phyloP scores from a whole-genome alignment of 2,797 vertebrate genomes.

The Muscicapa comitata region DNA sequence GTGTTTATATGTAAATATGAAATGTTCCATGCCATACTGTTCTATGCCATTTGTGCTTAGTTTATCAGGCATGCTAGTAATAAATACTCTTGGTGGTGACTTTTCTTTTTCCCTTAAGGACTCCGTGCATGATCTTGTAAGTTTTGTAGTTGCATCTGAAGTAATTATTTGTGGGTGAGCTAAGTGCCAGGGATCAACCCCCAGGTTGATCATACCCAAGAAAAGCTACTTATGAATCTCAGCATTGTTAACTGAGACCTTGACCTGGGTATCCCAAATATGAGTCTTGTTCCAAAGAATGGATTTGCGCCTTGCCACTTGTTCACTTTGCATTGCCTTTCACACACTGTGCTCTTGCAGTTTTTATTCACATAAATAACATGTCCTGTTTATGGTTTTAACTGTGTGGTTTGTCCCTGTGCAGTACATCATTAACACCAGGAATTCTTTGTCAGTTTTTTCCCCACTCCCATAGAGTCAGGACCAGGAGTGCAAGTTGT shows the following conservation, averaged over 20 bases:
- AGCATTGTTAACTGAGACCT: background rate
- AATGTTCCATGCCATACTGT: background rate
- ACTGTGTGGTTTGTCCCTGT: background rate
- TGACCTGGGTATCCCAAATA: background rate
- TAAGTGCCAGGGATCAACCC: background rate
- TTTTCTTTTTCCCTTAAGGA: background rate
- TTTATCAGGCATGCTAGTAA: background rate
- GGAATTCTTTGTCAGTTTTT: background rate
- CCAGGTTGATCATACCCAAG: background rate
- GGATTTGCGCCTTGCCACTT: background rate
- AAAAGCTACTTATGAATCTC: background rate
- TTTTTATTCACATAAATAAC: background rate
- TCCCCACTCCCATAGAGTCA: background rate
- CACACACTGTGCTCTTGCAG: background rate
- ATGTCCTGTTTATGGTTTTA: background rate
- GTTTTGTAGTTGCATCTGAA: background rate
- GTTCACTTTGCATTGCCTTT: background rate
- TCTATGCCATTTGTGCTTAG: background rate
- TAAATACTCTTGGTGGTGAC: background rate
- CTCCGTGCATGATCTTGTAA: background rate
- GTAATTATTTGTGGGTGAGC: background rate
- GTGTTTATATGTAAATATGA: background rate
- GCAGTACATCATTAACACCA: background rate
- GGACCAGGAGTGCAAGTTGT: background rate
- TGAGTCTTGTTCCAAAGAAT: background rate